Percentiles rank a stretch among this genome's conserved stretches.
phyloP scores from a whole-genome alignment of 2,888 invertebrate genomes.

The Torymus texanus region DNA sequence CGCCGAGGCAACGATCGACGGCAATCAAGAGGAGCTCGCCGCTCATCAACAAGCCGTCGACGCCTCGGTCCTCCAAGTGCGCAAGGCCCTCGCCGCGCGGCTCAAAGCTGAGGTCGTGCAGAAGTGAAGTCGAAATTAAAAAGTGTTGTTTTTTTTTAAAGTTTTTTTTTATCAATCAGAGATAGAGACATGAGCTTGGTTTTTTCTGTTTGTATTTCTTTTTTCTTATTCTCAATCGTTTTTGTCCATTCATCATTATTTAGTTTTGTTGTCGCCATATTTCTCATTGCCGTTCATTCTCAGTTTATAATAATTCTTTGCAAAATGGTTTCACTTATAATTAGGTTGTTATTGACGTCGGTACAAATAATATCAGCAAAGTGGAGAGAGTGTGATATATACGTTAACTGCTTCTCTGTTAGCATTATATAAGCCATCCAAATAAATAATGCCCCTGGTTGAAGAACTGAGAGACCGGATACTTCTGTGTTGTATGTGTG shows the following conservation, averaged over 20 bases:
- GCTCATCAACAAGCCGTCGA: constrained; percentile 66
- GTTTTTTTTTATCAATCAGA: background rate
- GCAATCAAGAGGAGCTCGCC: constrained; percentile 65
- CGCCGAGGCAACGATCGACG: constrained; percentile 70
- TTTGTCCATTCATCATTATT: background rate
- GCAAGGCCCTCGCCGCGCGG: constrained; percentile 89
- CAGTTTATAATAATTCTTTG: constrained; percentile 48
- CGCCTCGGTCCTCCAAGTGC: constrained; percentile 83
- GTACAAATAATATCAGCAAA: constrained; percentile 49
- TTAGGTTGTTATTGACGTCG: constrained; percentile 44
- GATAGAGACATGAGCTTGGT: constrained; percentile 20
- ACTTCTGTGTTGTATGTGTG: background rate
- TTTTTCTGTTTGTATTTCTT: constrained; percentile 35
- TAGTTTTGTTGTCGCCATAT: constrained; percentile 10
- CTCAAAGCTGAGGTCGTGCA: constrained; percentile 91
- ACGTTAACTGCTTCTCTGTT: constrained; percentile 25
- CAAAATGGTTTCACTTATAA: constrained; percentile 48
- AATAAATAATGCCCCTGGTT: constrained; percentile 55
- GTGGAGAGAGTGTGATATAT: constrained; percentile 26
- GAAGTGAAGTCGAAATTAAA: constrained; percentile 60
- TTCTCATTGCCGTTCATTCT: background rate
- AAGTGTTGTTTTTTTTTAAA: no score
- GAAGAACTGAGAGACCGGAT: constrained; percentile 38
- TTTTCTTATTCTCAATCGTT: background rate
- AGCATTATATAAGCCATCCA: constrained; percentile 33